These are phyloP conservation scores for Latrodectus geometricus DNA, from an alignment of 1,140 invertebrate genomes.

Conservation along the genomic window DNA sequence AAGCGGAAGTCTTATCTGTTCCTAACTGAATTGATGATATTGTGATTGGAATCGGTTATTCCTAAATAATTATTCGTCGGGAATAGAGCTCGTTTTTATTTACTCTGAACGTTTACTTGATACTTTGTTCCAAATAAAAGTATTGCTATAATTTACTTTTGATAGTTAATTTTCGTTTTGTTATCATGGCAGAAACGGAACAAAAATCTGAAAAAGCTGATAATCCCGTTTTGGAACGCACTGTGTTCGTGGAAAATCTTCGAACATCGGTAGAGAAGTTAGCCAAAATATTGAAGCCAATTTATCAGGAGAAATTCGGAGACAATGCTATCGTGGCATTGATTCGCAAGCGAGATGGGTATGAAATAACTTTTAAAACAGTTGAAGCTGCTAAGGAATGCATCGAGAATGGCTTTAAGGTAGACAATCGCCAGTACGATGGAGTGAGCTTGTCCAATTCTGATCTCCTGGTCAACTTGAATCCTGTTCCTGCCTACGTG, in stretches of 20 bases:
- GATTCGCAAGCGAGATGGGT: conserved; percentile 44
- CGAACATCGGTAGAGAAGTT: conserved; percentile 47
- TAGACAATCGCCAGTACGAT: conserved; percentile 45
- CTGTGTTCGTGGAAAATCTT: conserved; percentile 54
- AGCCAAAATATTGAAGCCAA: conserved; percentile 29
- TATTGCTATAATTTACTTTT: neutral
- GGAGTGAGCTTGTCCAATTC: conserved; percentile 47
- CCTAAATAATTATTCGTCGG: neutral
- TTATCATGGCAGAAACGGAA: neutral
- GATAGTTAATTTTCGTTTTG: neutral
- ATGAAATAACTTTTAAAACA: conserved; percentile 45
- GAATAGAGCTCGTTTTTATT: neutral
- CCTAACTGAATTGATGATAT: conserved; percentile 8
- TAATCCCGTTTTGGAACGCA: conserved; percentile 10
- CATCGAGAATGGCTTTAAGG: conserved; percentile 43
- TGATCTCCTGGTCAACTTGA: conserved; percentile 45
- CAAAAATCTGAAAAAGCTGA: neutral
- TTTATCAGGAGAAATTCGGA: conserved; percentile 33
- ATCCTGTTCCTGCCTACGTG: conserved; percentile 56
- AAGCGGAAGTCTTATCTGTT: conserved; percentile 46
- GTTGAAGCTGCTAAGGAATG: conserved; percentile 42
- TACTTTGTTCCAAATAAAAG: neutral
- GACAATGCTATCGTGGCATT: conserved; percentile 33
- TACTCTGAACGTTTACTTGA: neutral
- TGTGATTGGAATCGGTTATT: conserved; percentile 32